Evolutionary conservation across 2,797 vertebrate genomes (phyloP).

Genomic region (Rhincodon typus): DNA sequence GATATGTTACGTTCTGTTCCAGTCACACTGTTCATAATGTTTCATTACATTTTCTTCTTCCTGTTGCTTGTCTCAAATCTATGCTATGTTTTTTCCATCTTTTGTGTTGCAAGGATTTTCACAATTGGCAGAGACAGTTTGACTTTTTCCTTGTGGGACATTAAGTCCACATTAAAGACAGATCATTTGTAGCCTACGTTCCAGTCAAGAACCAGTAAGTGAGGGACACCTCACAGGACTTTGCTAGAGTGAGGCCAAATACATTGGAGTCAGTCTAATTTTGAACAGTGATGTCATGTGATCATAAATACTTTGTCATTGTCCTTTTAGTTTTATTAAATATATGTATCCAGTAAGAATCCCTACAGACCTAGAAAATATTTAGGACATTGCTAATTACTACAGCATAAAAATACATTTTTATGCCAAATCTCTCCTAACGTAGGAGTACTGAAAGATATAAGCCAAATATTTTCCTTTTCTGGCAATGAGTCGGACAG

Average conservation of each 20-base stretch:
- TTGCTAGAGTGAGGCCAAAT: background rate
- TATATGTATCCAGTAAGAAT: background rate
- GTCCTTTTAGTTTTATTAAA: background rate
- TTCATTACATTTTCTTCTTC: background rate
- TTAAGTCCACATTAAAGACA: background rate
- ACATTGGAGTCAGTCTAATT: constrained; percentile 18
- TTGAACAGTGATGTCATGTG: background rate
- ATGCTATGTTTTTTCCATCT: too few relatives aligned
- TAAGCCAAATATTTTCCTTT: background rate
- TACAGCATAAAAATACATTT: background rate
- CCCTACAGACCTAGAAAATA: background rate
- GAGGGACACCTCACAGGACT: background rate
- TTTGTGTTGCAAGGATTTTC: background rate
- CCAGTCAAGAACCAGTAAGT: background rate
- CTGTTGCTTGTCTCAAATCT: background rate
- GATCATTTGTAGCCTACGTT: background rate
- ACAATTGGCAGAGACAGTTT: background rate
- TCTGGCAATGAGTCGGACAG: background rate
- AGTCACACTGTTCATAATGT: background rate
- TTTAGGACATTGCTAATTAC: background rate
- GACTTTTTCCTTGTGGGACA: background rate
- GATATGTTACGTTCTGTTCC: background rate
- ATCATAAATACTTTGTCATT: background rate
- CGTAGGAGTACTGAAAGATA: background rate
- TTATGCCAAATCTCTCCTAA: background rate